Percentiles rank a stretch among this genome's conserved stretches.
Evolutionary conservation across 2,888 invertebrate species (phyloP).

Genomic region (Leptothorax acervorum): DNA sequence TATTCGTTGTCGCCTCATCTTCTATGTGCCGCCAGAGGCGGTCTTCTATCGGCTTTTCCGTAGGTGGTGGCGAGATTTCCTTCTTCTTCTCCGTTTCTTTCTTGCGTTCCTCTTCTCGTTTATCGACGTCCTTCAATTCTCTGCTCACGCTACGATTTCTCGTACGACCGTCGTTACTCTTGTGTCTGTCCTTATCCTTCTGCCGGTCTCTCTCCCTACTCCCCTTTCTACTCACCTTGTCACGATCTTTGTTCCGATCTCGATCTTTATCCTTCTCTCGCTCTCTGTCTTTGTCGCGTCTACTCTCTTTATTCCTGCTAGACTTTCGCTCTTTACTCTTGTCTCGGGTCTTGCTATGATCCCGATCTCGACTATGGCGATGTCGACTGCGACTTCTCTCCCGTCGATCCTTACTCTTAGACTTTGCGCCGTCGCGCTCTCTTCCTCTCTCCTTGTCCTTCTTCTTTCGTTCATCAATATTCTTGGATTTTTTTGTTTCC

Average conservation of each 20-base stretch:
- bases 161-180: conserved; percentile 69
- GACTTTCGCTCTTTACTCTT: conserved; percentile 79
- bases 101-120: conserved; percentile 74
- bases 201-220: conserved; percentile 73
- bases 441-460: conserved; percentile 76
- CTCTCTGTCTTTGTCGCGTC: conserved; percentile 76
- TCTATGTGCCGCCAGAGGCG: conserved; percentile 87
- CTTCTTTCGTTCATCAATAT: conserved; percentile 71
- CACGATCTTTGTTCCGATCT: conserved; percentile 65
- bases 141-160: conserved; percentile 67
- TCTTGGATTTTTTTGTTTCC: conserved; percentile 56
- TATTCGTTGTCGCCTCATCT: conserved; percentile 82
- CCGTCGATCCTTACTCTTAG: conserved; percentile 72
- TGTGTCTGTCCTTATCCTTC: conserved; percentile 70
- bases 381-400: conserved; percentile 73
- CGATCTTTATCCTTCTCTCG: conserved; percentile 75
- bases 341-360: conserved; percentile 78
- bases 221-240: conserved; percentile 73
- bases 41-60: conserved; percentile 86
- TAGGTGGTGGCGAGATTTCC: conserved; percentile 28
- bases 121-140: conserved; percentile 75
- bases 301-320: conserved; percentile 77
- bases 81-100: conserved; percentile 71
- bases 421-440: conserved; percentile 66
- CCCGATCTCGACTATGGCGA: conserved; percentile 76